Percentiles rank a stretch among this genome's conserved stretches.
Conservation (phyloP, 2,113 vertebrate species). For the Sigmodon hispidus region DNA sequence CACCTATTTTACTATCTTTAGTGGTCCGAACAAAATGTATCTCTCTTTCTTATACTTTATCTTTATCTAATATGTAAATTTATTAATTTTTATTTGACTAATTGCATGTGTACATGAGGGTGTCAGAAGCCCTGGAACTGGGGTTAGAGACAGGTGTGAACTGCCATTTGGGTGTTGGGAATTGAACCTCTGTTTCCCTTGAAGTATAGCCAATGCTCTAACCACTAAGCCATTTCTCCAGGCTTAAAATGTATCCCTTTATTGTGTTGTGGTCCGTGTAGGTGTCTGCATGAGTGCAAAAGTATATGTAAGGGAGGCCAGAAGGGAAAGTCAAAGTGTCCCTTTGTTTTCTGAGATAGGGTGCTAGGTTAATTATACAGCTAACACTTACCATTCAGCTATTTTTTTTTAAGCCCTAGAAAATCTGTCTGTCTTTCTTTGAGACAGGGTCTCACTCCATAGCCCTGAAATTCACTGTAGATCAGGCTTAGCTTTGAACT, state of each 20-base stretch:
- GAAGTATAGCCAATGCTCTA: background rate
- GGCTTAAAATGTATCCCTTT: background rate
- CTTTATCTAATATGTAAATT: background rate
- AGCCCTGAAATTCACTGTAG: background rate
- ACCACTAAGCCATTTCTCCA: background rate
- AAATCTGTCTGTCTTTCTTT: background rate
- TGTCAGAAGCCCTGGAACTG: background rate
- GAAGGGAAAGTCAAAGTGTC: background rate
- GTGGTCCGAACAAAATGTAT: background rate
- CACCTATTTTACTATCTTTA: background rate
- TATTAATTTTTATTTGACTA: background rate
- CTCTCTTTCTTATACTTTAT: background rate
- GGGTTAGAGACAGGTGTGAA: background rate
- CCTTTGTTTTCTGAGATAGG: background rate
- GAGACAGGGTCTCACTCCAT: background rate
- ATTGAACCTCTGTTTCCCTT: background rate
- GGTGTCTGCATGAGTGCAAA: background rate
- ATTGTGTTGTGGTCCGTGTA: background rate
- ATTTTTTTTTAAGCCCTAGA: background rate
- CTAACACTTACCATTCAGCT: no score
- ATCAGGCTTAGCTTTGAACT: background rate
- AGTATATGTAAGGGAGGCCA: no score
- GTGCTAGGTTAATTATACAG: background rate
- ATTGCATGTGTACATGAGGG: background rate
- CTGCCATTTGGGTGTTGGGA: background rate